Base-by-base conservation (phyloP, 92 coral and sea anemone species). In the Desmophyllum pertusum region DNA sequence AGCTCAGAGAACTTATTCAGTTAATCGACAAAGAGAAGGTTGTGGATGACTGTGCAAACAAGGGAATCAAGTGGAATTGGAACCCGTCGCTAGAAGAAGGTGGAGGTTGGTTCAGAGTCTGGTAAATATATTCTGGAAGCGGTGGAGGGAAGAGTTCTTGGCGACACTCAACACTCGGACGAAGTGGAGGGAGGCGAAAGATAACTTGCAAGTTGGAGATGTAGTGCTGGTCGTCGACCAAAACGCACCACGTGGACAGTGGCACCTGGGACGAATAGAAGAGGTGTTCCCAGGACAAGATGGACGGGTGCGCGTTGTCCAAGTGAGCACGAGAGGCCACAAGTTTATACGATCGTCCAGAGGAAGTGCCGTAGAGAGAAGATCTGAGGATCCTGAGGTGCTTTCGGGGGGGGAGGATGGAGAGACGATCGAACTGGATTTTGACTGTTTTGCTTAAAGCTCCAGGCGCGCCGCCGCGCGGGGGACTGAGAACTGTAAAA, bases 1-100 rank as follows among this genome's bases (percentile, higher is more conserved):
- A 64, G 15, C 69, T 64, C 1, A 64, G 15, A 64, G 69, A 64
- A 14, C 69, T 64, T 13, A 15, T 11, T 64, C 69, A 64, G 7
- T 11, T 38, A 64, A 1, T 10, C 1, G 75, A 78, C 77, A 43
- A 69, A 8, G 75, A 23, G 19, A 8, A 46, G 53, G 71, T 79
- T 40, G 18, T 36, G 14, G 75, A 70, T 29, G 68, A 77, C 40
- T 7, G 9, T 7, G 77, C 88, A 10, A 66, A 77, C 72, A 59
- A 77, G 6, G 73, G 81, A 2, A 83, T 83, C 35, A 83, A 46
- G 51, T 83, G 87, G 87, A 83, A 62, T 48, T 83, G 80, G 87
- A 83, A 73, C 27, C 75, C 81, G 3, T 75, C 81, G 0, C 75
- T 75, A 0, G 73, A 41, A 75, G 41, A 9, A 72, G 78, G 6